Conservation (phyloP, 2,797 vertebrate genomes). For the Sebastiscus albofasciatus region DNA sequence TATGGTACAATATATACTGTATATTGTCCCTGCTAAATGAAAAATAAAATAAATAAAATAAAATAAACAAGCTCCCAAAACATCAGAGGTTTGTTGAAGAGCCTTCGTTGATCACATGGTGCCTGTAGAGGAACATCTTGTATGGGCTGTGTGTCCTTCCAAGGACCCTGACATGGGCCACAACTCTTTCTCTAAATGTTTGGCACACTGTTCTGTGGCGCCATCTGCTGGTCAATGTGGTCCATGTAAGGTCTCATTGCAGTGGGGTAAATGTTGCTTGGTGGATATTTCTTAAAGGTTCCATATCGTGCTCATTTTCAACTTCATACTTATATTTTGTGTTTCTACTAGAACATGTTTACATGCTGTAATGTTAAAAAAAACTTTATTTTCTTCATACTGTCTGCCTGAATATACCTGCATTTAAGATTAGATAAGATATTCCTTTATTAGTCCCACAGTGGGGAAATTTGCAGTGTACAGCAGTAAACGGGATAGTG, state of each 20-base stretch:
- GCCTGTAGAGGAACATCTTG: not conserved
- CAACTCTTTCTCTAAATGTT: not conserved
- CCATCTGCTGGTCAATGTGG: constrained; percentile 11
- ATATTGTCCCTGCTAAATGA: not conserved
- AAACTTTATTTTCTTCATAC: too few species aligned
- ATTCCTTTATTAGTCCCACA: too few species aligned
- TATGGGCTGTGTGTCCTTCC: not conserved
- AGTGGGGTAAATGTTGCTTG: not conserved
- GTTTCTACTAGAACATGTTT: too few species aligned
- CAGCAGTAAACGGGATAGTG: too few species aligned
- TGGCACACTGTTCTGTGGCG: not conserved
- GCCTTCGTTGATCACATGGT: not conserved
- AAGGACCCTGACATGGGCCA: not conserved
- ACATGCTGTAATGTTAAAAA: too few species aligned
- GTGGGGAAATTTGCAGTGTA: too few species aligned
- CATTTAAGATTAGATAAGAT: too few species aligned
- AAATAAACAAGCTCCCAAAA: not conserved
- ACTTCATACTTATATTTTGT: too few species aligned
- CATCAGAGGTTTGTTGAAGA: not conserved
- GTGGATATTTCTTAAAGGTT: not conserved
- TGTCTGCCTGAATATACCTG: too few species aligned
- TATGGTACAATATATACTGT: not conserved
- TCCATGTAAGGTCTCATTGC: not conserved
- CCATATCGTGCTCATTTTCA: too few species aligned
- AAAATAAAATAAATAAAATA: too few species aligned